Base-by-base conservation (phyloP, 1,140 invertebrate genomes). In the Tyrophagus putrescentiae region DNA sequence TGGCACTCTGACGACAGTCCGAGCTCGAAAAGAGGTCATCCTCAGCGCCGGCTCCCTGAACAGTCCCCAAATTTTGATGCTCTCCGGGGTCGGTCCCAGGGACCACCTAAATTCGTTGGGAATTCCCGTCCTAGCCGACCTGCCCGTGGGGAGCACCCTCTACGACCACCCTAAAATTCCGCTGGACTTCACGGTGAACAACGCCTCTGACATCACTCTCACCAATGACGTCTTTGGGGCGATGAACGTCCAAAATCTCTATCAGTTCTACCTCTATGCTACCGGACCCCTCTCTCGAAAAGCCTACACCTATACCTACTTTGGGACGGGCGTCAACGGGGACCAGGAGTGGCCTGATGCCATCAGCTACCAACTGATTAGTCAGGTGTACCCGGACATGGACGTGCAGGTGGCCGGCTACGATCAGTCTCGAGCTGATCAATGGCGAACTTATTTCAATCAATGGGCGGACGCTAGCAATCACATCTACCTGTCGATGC, bases 1-100 rank as follows among this genome's bases (percentile, higher is more conserved):
- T n/a, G n/a, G n/a, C n/a, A n/a, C n/a, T n/a, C n/a, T n/a, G n/a
- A n/a, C n/a, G n/a, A n/a, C n/a, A n/a, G 82, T 85, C 0, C 73
- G 77, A 59, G 84, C 83, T 0, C 76, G 80, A 31, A 77, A 81
- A 39, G 87, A 91, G 71, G 78, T 91, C 0, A 78, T 92, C 2
- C 70, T 87, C 44, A 85, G 84, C 0, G 83, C 85, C 0, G 88
- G 88, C 0, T 80, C 86, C 0, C 78, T 91, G 13, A 81, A 83
- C 29, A 81, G 82, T 1, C 86, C 87, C 0, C 84, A 88, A 60
- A 64, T 93, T 16, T 75, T 94, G 13, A 85, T 92, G 85, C 66
- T 92, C 0, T 89, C 85, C n/a, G 90, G 90, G 0, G 78, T 93
- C n/a, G 89, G 88, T 0, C 87, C 87, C 0, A 76, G 72, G 0